Evolutionary conservation across 2,113 vertebrate genomes (phyloP).

Genomic region (Cryptomyrus ogoouensis): DNA sequence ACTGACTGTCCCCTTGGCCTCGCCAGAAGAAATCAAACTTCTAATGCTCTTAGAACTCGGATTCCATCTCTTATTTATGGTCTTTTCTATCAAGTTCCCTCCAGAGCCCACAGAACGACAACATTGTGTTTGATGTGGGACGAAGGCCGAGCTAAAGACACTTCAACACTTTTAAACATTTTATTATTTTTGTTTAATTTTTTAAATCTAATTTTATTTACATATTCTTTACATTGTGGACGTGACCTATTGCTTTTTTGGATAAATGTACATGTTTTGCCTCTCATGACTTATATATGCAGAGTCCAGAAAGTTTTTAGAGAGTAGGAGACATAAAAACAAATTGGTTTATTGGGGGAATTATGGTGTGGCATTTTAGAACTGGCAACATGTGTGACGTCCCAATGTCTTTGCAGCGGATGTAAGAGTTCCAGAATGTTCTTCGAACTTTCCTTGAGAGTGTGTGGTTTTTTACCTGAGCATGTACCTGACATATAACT

Average conservation of each 20-base stretch:
- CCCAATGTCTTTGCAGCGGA: not conserved
- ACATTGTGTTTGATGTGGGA: not conserved
- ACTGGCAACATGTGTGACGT: not conserved
- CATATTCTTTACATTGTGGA: not conserved
- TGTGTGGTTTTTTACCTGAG: not conserved
- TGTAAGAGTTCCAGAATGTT: slow-evolving; percentile 10
- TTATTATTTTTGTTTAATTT: slow-evolving; percentile 32
- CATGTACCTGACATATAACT: not conserved
- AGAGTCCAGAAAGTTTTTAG: not conserved
- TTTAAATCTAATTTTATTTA: slow-evolving; percentile 35
- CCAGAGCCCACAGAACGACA: not conserved
- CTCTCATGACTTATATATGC: not conserved
- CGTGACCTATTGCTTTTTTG: not conserved
- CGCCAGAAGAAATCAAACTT: slow-evolving; percentile 63
- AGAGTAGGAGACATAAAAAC: not conserved
- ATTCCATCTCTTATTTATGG: slow-evolving; percentile 62
- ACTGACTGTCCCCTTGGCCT: slow-evolving; percentile 58
- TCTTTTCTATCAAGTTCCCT: slow-evolving; percentile 17
- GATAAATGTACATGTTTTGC: not conserved
- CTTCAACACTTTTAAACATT: not conserved
- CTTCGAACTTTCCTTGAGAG: slow-evolving; percentile 14
- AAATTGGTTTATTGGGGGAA: not conserved
- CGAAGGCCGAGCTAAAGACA: not conserved
- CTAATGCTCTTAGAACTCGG: slow-evolving; percentile 66
- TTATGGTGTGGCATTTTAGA: not conserved